phyloP scores from a whole-genome alignment of 2,113 vertebrate genomes.

The Telmatochromis brachygnathus region DNA sequence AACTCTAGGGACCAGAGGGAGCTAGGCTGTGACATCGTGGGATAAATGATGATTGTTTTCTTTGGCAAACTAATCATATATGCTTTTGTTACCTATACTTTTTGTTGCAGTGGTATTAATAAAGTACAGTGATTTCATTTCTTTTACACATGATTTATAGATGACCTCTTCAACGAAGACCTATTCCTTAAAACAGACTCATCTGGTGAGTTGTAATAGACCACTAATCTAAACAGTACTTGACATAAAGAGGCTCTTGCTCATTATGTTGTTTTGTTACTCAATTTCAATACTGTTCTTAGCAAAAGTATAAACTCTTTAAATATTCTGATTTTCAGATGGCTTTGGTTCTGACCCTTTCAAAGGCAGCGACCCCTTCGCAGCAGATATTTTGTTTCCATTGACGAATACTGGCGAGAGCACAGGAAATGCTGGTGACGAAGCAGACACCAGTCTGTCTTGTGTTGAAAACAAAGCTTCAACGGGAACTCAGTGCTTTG shows the following conservation, averaged over 20 bases:
- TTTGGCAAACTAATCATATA: background rate
- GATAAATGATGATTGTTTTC: background rate
- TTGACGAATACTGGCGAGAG: constrained; percentile 27
- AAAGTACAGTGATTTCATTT: background rate
- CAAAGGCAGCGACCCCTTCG: constrained; percentile 94
- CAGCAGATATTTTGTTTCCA: constrained; percentile 81
- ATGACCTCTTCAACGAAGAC: constrained; percentile 89
- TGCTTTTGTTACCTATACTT: background rate
- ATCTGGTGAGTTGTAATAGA: constrained; percentile 69
- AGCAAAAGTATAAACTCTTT: background rate
- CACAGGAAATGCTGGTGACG: background rate
- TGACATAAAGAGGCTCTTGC: background rate
- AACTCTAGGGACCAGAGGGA: background rate
- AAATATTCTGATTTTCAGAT: constrained; percentile 15
- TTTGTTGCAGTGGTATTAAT: background rate
- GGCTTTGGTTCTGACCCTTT: constrained; percentile 90
- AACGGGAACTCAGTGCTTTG: constrained; percentile 66
- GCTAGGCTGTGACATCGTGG: background rate
- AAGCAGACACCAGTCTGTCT: constrained; percentile 53
- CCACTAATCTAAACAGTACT: background rate
- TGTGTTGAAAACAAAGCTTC: constrained; percentile 64
- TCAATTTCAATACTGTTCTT: background rate
- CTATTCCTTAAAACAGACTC: constrained; percentile 84
- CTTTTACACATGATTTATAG: constrained; percentile 52
- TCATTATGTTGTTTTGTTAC: background rate